Base-by-base conservation (phyloP, 2,797 vertebrate genomes). In the Rhinoraja longicauda region DNA sequence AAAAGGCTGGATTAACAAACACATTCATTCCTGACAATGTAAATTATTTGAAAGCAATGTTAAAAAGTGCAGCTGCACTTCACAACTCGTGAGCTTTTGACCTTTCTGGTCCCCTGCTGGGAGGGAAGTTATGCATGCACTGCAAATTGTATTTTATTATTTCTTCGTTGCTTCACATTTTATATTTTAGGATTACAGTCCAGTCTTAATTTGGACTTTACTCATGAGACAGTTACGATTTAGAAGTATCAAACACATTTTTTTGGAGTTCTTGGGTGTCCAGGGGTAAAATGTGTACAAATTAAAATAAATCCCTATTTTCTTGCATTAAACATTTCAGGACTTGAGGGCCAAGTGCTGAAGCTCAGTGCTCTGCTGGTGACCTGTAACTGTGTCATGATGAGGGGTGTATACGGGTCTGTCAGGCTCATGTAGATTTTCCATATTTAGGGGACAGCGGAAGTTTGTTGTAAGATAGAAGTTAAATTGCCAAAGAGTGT, bases 21-120 rank as follows among this genome's bases (percentile, higher is more conserved):
- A 93, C 93, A 93, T 93, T 94, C 94, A 94, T 93, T 93, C 94
- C 93, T 93, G 94, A 94, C 94, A 94, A 95, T 94, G 94, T 93
- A 94, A 94, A 95, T 95, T 94, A 94, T 62, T 79, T 93, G 92
- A 94, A 93, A 86, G 76, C 59, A 84, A 86, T 82, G 67, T 93
- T 84, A 93, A 90, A 93, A 88, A 82, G 93, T 76, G 84, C 94
- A 93, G 93, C 90, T 93, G 93, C 73, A 93, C 79, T 77, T 64
- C 39, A 93, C 73, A 93, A 70, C 93, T 21, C 70, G 93, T 94
- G 93, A 94, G 93, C 94, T 93, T 93, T 84, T 82, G 78, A 90
- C 73, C 72, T 82, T 91, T 64, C n/a, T 94, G 76, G 5, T 94
- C 90, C 72, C 90, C 90, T 70, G 45, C 90, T n/a, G 90, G 90